These are phyloP conservation scores for Strongylocentrotus purpuratus DNA, from an alignment of 35 echinoderm and acorn worm species.

Conservation along the genomic window DNA sequence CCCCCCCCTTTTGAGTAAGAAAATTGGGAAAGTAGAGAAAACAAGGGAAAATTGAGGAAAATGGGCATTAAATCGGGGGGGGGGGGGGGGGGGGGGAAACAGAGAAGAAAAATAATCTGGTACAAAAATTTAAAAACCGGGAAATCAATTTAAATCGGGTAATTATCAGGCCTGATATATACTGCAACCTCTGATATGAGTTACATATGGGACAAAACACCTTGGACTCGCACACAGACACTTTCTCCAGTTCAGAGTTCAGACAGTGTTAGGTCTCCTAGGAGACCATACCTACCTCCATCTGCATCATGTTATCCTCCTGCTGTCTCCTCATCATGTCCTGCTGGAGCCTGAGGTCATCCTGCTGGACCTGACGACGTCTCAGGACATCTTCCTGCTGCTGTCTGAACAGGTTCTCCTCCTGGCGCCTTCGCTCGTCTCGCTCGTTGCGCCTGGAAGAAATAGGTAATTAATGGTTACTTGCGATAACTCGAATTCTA, in stretches of 20 bases:
- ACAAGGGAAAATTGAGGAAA: too few species aligned
- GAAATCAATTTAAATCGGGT: too few species aligned
- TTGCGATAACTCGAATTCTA: not conserved
- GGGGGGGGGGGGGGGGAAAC: too few species aligned
- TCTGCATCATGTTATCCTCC: slow-evolving; percentile 32
- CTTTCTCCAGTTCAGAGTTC: not conserved
- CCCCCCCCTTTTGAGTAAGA: too few species aligned
- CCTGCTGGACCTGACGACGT: slow-evolving; percentile 32
- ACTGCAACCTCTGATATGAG: too few species aligned
- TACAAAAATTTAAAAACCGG: too few species aligned
- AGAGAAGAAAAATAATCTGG: too few species aligned
- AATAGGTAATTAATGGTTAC: not conserved
- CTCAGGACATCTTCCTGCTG: slow-evolving; percentile 51
- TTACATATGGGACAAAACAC: too few species aligned
- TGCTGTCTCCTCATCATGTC: slow-evolving; percentile 51
- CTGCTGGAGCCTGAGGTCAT: slow-evolving; percentile 51
- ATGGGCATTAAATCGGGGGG: too few species aligned
- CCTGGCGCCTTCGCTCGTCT: slow-evolving; percentile 51
- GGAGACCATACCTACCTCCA: slow-evolving; percentile 17
- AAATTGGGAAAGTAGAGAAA: too few species aligned
- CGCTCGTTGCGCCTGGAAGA: slow-evolving; percentile 53
- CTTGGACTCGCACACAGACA: too few species aligned
- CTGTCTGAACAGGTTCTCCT: slow-evolving; percentile 51
- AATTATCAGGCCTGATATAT: too few species aligned
- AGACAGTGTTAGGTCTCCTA: not conserved